Evolutionary conservation across 2,113 vertebrate species (phyloP).

Genomic region (Crotophaga sulcirostris): DNA sequence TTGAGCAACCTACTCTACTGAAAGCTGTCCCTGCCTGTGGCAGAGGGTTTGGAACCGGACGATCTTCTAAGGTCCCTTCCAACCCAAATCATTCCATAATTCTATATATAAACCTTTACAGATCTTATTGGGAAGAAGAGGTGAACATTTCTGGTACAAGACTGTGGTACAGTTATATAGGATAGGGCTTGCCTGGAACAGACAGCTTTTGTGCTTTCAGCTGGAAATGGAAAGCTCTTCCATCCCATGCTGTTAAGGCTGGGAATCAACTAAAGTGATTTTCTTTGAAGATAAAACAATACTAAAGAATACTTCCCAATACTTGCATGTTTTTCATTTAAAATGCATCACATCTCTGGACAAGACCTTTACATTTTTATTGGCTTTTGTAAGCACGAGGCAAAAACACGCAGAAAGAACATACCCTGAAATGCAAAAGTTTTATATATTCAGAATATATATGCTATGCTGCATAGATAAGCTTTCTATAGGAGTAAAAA

Average conservation of each 20-base stretch:
- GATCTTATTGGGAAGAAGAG: background rate
- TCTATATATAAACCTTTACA: background rate
- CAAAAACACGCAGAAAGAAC: background rate
- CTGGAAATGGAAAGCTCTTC: background rate
- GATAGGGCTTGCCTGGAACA: background rate
- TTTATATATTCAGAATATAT: background rate
- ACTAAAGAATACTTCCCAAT: background rate
- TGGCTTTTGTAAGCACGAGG: background rate
- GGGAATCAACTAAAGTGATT: background rate
- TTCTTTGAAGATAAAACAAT: background rate
- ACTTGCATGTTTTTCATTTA: background rate
- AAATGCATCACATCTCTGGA: background rate
- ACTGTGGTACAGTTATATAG: background rate
- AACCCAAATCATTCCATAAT: no score
- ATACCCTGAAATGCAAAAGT: background rate
- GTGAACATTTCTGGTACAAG: background rate
- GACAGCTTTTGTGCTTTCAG: background rate
- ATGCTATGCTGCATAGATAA: background rate
- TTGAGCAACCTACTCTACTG: no score
- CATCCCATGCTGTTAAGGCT: background rate
- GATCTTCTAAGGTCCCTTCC: no score
- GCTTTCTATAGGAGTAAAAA: background rate
- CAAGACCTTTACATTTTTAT: background rate
- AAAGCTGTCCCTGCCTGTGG: no score
- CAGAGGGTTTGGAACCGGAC: no score